Evolutionary conservation across 2,888 invertebrate genomes (phyloP), one percentile per base, ranked within the genome.

Genomic region (Adineta ricciae): DNA sequence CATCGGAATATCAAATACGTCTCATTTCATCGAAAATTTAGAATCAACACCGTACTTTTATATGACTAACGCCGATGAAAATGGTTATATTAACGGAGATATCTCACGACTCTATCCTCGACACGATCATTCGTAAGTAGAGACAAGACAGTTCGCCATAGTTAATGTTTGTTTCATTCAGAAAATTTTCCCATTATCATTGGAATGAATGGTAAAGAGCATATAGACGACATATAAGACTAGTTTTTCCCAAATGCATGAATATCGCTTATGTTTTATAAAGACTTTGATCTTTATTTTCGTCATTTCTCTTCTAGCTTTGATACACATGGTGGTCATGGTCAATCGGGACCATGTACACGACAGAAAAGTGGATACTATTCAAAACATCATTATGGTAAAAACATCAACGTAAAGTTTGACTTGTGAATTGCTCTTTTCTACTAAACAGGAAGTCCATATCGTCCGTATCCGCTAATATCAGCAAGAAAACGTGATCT

Each of bases 11-110:
- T 46, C 46, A 5, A 46, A 8, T 46, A 46, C 5, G 8, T 46
- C 11, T 46, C 46, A 8, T 46, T 46, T 84, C 78, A 41, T 89
- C 89, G 19, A 38, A 2, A 73, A 46, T 46, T 11, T 78, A 78
- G 78, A 78, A 41, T 78, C 78, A 9, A 14, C n/a, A n/a, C 7
- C 50, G 14, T 52, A 83, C n/a, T 83, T 36, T 24, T 83, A 54
- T 19, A 50, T 38, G 36, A 54, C 8, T 24, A 54, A 54, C 38
- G 0, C 24, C 7, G 14, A 64, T 83, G 41, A 83, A 41, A 50
- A 83, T 83, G 41, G 49, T 41, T 41, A 36, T 64, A n/a, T 82
- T 5, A 32, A 16, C 1, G 27, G 2, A 19, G 64, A 64, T 32
- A 16, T 16, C 7, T 64, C 64, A 19, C 32, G 32, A 16, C 32